Percentiles rank a stretch among this genome's conserved stretches.
Evolutionary conservation across 2,888 invertebrate species (phyloP).

Genomic region (Archaeoteleia sp.): DNA sequence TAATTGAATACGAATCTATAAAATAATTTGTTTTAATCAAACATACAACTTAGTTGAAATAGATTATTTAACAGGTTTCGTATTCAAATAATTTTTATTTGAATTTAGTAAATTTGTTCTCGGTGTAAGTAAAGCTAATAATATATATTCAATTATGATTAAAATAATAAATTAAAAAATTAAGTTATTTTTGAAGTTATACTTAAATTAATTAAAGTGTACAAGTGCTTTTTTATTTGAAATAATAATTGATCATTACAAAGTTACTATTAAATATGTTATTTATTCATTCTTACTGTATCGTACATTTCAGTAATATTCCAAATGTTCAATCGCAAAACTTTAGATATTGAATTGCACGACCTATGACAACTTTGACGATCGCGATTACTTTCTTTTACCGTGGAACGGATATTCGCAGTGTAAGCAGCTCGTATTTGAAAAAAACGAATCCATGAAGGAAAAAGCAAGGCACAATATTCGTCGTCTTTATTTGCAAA

Average conservation of each 20-base stretch:
- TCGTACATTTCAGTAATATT: not conserved
- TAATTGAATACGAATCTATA: not conserved
- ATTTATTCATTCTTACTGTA: not conserved
- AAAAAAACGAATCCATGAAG: constrained; percentile 17
- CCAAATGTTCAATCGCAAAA: not conserved
- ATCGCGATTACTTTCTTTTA: constrained; percentile 19
- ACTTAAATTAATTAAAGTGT: no score
- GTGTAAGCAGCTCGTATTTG: constrained; percentile 5
- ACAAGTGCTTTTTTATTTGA: no score
- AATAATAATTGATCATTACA: not conserved
- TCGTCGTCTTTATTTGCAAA: constrained; percentile 33
- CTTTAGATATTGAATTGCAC: not conserved
- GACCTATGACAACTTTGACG: constrained; percentile 31
- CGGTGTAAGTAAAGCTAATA: no score
- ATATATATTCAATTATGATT: not conserved
- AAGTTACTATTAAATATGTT: not conserved
- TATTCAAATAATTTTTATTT: no score
- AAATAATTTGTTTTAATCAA: no score
- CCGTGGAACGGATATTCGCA: constrained; percentile 18
- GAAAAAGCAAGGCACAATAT: constrained; percentile 7
- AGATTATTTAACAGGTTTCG: no score
- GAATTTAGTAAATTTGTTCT: no score
- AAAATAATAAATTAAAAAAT: not conserved
- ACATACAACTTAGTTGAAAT: not conserved
- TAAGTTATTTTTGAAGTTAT: not conserved